A percentile compares a stretch with the other conserved stretches of the same genome.
Evolutionary conservation across 2,888 invertebrate genomes (phyloP).

Genomic region (Amblyjoppa fuscipennis): DNA sequence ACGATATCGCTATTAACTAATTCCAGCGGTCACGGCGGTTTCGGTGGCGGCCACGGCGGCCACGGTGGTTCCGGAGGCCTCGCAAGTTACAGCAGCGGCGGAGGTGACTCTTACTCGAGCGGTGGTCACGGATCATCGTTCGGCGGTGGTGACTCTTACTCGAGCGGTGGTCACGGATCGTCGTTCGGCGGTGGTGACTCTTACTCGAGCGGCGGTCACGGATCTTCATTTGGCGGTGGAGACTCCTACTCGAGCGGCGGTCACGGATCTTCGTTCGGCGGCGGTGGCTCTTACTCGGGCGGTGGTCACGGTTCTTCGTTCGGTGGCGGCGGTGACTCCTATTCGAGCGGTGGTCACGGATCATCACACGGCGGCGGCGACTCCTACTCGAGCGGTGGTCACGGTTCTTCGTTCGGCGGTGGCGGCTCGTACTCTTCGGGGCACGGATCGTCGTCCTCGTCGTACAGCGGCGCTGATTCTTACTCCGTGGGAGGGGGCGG

Average conservation of each 20-base stretch:
- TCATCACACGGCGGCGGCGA: conserved; percentile 39
- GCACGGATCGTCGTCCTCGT: conserved; percentile 32
- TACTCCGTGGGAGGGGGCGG: conserved; percentile 22
- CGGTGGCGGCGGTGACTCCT: conserved; percentile 23
- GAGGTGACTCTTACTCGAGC: conserved; percentile 15
- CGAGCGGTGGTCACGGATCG: no score
- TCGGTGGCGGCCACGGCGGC: conserved; percentile 71
- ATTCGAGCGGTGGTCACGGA: no score
- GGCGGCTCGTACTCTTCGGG: conserved; percentile 53
- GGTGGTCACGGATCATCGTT: not conserved
- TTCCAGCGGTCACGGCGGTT: conserved; percentile 76
- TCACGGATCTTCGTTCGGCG: not conserved
- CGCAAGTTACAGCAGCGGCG: conserved; percentile 72
- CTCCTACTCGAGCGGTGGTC: conserved; percentile 50
- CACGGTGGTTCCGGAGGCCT: conserved; percentile 57
- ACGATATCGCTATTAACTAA: conserved; percentile 2
- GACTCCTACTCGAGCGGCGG: conserved; percentile 42
- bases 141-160: not conserved
- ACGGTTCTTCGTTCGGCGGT: conserved; percentile 27
- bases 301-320: no score
- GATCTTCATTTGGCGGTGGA: conserved; percentile 21
- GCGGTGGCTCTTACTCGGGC: not conserved
- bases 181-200: conserved; percentile 47
- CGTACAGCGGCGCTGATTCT: conserved; percentile 6
- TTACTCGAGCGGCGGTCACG: conserved; percentile 46